A percentile compares a stretch with the other conserved stretches of the same genome.
Evolutionary conservation across 1,140 invertebrate species (phyloP).

Genomic region (Leptoteleia sp.): DNA sequence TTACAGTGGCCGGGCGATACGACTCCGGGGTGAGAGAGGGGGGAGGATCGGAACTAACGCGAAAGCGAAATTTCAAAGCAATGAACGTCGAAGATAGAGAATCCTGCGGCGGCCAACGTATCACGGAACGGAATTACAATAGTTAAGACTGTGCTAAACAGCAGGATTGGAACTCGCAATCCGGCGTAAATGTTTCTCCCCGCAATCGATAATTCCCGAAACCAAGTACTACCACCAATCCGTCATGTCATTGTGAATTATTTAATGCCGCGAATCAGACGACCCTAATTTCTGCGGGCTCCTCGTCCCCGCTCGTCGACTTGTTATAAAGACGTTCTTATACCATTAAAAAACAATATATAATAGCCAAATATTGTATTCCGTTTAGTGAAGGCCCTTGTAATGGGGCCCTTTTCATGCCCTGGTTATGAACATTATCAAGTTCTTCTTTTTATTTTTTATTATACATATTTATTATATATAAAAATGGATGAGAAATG

Average conservation of each 20-base stretch:
- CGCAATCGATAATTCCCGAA: slow-evolving; percentile 59
- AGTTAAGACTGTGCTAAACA: slow-evolving; percentile 49
- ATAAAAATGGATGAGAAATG: too few relatives aligned
- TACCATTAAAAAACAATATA: too few relatives aligned
- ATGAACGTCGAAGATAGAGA: slow-evolving; percentile 44
- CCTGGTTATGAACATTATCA: too few relatives aligned
- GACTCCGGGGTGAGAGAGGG: too few relatives aligned
- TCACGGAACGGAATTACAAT: slow-evolving; percentile 51
- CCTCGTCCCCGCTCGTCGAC: too few relatives aligned
- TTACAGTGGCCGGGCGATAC: slow-evolving; percentile 7
- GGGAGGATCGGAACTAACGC: slow-evolving; percentile 1
- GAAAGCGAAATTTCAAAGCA: slow-evolving; percentile 47
- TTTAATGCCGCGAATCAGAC: slow-evolving; percentile 64
- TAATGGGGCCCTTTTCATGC: too few relatives aligned
- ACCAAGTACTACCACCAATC: slow-evolving; percentile 59
- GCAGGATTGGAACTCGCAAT: slow-evolving; percentile 61
- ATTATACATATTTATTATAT: too few relatives aligned
- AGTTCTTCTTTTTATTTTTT: too few relatives aligned
- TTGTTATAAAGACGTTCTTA: too few relatives aligned
- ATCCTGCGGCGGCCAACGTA: slow-evolving; percentile 18
- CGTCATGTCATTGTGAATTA: slow-evolving; percentile 64
- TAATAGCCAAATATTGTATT: too few relatives aligned
- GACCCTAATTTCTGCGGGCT: too few relatives aligned
- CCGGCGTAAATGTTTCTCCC: slow-evolving; percentile 54
- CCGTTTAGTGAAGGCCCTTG: too few relatives aligned